These are phyloP conservation scores for Drosophila helvetica DNA, from an alignment of 2,888 invertebrate species.

Conservation along the genomic window DNA sequence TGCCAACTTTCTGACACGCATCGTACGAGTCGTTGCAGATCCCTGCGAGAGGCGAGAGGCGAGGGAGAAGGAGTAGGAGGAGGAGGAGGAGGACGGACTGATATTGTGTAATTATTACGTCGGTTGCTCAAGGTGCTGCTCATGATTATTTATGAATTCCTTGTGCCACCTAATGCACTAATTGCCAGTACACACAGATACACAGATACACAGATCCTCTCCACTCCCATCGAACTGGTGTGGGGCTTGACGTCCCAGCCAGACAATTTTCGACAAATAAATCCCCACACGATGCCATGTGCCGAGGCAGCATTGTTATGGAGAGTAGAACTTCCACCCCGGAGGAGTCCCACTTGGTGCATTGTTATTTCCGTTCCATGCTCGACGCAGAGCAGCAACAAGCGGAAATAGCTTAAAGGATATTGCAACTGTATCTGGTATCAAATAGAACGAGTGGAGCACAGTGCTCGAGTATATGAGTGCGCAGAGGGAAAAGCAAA, in stretches of 20 bases:
- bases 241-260: conserved; percentile 8
- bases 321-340: conserved; percentile 8
- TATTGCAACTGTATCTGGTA: conserved; percentile 68
- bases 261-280: conserved; percentile 43
- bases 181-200: conserved; percentile 19
- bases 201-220: conserved; percentile 15
- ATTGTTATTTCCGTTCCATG: conserved; percentile 76
- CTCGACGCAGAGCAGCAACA: conserved; percentile 57
- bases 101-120: conserved; percentile 24
- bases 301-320: conserved; percentile 40
- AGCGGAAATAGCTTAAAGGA: conserved; percentile 78
- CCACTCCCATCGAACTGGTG: conserved; percentile 25
- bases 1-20: conserved; percentile 52
- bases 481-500: conserved; percentile 6
- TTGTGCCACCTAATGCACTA: conserved; percentile 33
- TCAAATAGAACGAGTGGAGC: conserved; percentile 30
- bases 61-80: neutral
- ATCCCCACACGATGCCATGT: conserved; percentile 37
- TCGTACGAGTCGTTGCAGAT: conserved; percentile 28
- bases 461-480: neutral
- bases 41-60: too few species aligned
- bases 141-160: conserved; percentile 32
- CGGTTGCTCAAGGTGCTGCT: conserved; percentile 20
- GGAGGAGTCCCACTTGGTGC: conserved; percentile 47
- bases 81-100: neutral